Evolutionary conservation across 2,113 vertebrate genomes (phyloP).

Genomic region (Apteryx mantelli): DNA sequence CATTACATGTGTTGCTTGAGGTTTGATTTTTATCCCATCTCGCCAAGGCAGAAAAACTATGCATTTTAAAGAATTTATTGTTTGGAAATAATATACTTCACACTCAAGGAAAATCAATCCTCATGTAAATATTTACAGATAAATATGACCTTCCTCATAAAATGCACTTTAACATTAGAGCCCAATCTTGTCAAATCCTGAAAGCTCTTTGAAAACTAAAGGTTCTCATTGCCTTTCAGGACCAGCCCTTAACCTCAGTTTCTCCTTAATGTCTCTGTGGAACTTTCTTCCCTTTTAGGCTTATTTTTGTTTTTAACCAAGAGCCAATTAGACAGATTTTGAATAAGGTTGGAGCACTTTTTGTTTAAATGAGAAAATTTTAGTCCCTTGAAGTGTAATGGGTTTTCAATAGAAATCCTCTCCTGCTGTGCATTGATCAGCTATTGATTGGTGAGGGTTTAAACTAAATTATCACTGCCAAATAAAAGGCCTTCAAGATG

Average conservation of each 20-base stretch:
- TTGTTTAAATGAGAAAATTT: constrained; percentile 77
- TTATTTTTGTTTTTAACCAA: constrained; percentile 58
- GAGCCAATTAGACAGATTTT: constrained; percentile 79
- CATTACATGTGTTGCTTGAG: neutral
- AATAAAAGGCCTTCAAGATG: constrained; percentile 74
- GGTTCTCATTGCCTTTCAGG: constrained; percentile 35
- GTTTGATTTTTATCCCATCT: neutral
- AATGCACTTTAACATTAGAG: neutral
- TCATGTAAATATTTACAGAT: neutral
- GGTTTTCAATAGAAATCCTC: constrained; percentile 66
- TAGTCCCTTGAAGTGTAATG: constrained; percentile 69
- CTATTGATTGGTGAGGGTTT: constrained; percentile 79
- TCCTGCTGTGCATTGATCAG: constrained; percentile 79
- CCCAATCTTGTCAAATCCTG: neutral
- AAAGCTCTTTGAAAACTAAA: constrained; percentile 33
- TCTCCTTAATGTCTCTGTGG: constrained; percentile 28
- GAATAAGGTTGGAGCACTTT: constrained; percentile 55
- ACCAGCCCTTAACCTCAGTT: neutral
- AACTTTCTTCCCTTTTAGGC: constrained; percentile 45
- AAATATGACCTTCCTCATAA: neutral
- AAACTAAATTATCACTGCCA: constrained; percentile 65
- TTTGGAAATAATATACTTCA: neutral
- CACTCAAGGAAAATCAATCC: neutral
- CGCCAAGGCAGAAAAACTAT: neutral
- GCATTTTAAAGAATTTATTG: neutral